These are phyloP conservation scores for Amphipyra tragopoginis DNA, from an alignment of 2,888 invertebrate species.

Conservation along the genomic window DNA sequence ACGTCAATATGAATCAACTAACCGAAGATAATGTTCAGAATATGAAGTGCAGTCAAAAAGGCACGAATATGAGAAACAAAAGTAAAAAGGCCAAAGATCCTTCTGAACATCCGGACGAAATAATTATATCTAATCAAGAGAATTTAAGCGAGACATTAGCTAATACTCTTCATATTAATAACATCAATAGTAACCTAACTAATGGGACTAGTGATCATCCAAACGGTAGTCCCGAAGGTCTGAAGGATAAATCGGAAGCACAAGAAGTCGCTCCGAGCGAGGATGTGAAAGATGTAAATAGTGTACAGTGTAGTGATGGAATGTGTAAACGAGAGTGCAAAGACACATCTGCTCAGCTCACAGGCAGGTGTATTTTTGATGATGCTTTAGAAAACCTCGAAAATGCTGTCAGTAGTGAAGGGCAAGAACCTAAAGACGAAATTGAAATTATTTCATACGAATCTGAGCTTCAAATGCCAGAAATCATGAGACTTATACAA, in stretches of 20 bases:
- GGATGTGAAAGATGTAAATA: slow-evolving; percentile 78
- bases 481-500: slow-evolving; percentile 99
- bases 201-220: slow-evolving; percentile 85
- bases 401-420: slow-evolving; percentile 66
- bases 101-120: slow-evolving; percentile 77
- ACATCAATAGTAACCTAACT: slow-evolving; percentile 82
- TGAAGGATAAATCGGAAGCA: slow-evolving; percentile 66
- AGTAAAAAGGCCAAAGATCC: slow-evolving; percentile 88
- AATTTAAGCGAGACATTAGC: slow-evolving; percentile 81
- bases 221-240: slow-evolving; percentile 70
- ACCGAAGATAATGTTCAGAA: slow-evolving; percentile 81
- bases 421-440: slow-evolving; percentile 72
- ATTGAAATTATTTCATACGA: slow-evolving; percentile 92
- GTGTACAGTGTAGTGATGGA: slow-evolving; percentile 80
- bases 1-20: slow-evolving; percentile 83
- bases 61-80: slow-evolving; percentile 83
- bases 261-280: slow-evolving; percentile 69
- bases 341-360: slow-evolving; percentile 60
- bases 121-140: slow-evolving; percentile 79
- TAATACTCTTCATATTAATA: slow-evolving; percentile 84
- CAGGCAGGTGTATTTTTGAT: slow-evolving; percentile 67
- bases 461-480: slow-evolving; percentile 99
- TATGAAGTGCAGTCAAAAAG: slow-evolving; percentile 82
- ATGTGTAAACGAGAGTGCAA: slow-evolving; percentile 62
- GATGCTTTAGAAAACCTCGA: slow-evolving; percentile 69